Conservation (phyloP, 2,113 vertebrate genomes). For the Lanius ludovicianus region DNA sequence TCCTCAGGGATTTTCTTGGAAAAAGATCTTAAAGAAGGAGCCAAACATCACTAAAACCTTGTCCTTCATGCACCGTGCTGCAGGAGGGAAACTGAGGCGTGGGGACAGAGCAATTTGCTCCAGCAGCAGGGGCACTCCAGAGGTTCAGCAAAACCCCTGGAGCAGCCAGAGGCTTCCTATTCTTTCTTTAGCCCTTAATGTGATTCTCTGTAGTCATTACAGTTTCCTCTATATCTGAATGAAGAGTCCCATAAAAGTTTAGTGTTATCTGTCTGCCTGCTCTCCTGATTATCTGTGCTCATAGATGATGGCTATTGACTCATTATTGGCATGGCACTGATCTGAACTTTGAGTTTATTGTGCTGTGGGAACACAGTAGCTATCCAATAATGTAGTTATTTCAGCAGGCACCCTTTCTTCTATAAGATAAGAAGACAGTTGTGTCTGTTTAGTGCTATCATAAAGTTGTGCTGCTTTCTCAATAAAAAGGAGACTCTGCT, state of each 20-base stretch:
- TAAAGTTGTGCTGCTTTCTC: not conserved
- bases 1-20: not conserved
- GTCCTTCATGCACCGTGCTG: not conserved
- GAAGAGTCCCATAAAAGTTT: not conserved
- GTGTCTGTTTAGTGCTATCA: conserved; percentile 27
- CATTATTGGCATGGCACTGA: not conserved
- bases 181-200: not conserved
- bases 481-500: not conserved
- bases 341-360: conserved; percentile 56
- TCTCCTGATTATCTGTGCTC: not conserved
- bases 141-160: not conserved
- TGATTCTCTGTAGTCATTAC: not conserved
- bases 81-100: not conserved
- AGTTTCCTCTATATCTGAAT: not conserved
- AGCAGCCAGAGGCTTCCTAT: not conserved
- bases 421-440: not conserved
- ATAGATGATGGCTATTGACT: not conserved
- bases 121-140: not conserved
- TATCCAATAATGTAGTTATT: not conserved
- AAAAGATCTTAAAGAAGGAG: not conserved
- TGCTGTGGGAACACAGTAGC: conserved; percentile 26
- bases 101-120: accelerated
- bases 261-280: not conserved
- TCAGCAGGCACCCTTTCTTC: conserved; percentile 21
- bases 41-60: not conserved